These are phyloP conservation scores for Platalea minor DNA, from an alignment of 2,797 vertebrate genomes.

Conservation along the genomic window DNA sequence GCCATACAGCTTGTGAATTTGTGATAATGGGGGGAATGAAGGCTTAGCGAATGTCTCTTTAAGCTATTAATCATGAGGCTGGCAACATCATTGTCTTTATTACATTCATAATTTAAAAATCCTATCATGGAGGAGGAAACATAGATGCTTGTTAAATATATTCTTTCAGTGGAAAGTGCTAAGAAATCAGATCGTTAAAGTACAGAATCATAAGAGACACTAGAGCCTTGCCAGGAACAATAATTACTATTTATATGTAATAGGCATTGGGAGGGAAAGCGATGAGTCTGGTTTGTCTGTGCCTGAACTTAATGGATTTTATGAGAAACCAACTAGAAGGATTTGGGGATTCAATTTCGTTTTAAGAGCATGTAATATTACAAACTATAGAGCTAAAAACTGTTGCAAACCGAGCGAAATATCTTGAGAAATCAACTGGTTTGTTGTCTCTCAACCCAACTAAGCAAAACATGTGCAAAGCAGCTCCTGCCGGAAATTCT, in stretches of 20 bases:
- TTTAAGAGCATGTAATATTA: constrained; percentile 59
- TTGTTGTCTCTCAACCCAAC: constrained; percentile 5
- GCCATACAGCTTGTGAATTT: constrained; percentile 39
- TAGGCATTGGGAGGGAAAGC: constrained; percentile 49
- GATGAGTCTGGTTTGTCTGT: constrained; percentile 56
- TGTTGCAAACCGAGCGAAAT: constrained; percentile 51
- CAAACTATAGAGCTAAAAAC: constrained; percentile 27
- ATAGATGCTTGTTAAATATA: constrained; percentile 64
- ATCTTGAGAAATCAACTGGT: constrained; percentile 74
- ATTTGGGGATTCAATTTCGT: constrained; percentile 54
- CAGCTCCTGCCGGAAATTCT: neutral
- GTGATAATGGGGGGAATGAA: constrained; percentile 53
- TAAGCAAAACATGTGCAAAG: neutral
- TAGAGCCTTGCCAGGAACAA: constrained; percentile 62
- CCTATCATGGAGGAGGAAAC: constrained; percentile 60
- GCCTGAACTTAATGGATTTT: constrained; percentile 62
- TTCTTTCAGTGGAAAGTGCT: constrained; percentile 52
- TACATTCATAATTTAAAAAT: constrained; percentile 64
- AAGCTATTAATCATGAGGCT: constrained; percentile 59
- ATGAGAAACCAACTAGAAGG: constrained; percentile 58
- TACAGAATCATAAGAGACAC: constrained; percentile 55
- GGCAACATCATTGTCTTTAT: constrained; percentile 66
- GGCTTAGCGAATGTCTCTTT: constrained; percentile 47
- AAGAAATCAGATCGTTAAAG: constrained; percentile 66
- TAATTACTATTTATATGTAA: constrained; percentile 71